Base-by-base conservation (phyloP, 2,113 vertebrate genomes). In the Burhinus bistriatus region DNA sequence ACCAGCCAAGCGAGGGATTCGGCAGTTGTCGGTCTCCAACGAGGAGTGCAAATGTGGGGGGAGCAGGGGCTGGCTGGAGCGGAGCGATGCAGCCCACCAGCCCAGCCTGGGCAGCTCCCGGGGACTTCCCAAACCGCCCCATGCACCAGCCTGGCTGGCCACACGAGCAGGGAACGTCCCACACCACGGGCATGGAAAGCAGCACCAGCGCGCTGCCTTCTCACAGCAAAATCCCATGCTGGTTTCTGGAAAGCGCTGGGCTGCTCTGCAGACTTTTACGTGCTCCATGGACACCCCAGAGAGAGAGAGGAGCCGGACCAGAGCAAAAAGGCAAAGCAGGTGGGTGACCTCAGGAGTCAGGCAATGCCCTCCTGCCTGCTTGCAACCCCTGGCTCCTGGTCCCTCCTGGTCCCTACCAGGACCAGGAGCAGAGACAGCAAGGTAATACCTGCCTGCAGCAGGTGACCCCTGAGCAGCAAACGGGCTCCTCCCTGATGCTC, bases 221-320 rank as follows among this genome's bases (percentile, higher is more conserved):
- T 58, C 26, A 3, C n/a, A 12, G 21, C 2, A 0, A 38, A 38
- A 64, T 19, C 20, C 42, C 55, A 6, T 1, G 38, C 44, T 44
- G 44, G 59, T 22, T 36, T 75, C 54, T 45, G 49, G 20, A 9
- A 75, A 22, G 62, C 64, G 75, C 55, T n/a, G 49, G 23, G 49
- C 32, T 57, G 49, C 49, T 54, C 77, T 25, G 34, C 76, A 59
- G 36, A 70, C 29, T 69, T 71, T 22, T 4, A 5, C 8, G 2
- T 17, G 15, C 38, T 36, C 51, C 12, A 9, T 1, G 23, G 19
- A 75, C 19, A 59, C 20, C 36, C 20, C 57, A 52, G 71, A 30
- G 11, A 64, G 11, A 45, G 61, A 21, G 51, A 52, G 29, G 22
- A 55, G 58, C 34, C 19, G 45, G 30, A 11, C 23, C 61, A 80